A percentile compares a stretch with the other conserved stretches of the same genome.
Conservation (phyloP, 2,888 invertebrate species). For the Drosophila colorata region DNA sequence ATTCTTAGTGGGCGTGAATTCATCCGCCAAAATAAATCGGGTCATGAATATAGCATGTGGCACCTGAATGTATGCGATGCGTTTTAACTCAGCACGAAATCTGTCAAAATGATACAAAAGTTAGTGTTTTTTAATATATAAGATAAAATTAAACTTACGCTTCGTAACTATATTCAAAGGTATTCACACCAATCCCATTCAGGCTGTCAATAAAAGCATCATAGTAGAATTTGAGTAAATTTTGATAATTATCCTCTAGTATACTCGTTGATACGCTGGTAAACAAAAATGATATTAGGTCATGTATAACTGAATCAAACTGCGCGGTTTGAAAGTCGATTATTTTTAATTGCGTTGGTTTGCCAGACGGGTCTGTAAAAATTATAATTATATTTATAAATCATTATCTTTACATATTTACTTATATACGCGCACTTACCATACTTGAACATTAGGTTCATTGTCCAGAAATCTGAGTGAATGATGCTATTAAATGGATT, state of each 20-base stretch:
- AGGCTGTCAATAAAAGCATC: constrained; percentile 41
- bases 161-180: constrained; percentile 27
- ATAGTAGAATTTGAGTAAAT: constrained; percentile 48
- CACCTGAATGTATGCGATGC: constrained; percentile 61
- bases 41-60: constrained; percentile 72
- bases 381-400: background rate
- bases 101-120: constrained; percentile 21
- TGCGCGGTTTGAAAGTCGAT: constrained; percentile 68
- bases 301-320: constrained; percentile 66
- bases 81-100: constrained; percentile 51
- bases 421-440: constrained; percentile 34
- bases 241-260: constrained; percentile 55
- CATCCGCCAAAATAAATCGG: constrained; percentile 63
- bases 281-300: constrained; percentile 64
- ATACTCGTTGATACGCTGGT: constrained; percentile 61
- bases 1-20: background rate
- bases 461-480: constrained; percentile 64
- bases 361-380: constrained; percentile 29
- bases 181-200: constrained; percentile 29
- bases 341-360: constrained; percentile 55
- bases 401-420: too few species aligned
- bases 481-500: constrained; percentile 59
- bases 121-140: background rate
- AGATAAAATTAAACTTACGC: constrained; percentile 33
- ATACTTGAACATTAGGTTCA: constrained; percentile 70